A percentile compares a stretch with the other conserved stretches of the same genome.
Conservation (phyloP, 92 coral and sea anemone genomes). For the Epizoanthus ramosus region DNA sequence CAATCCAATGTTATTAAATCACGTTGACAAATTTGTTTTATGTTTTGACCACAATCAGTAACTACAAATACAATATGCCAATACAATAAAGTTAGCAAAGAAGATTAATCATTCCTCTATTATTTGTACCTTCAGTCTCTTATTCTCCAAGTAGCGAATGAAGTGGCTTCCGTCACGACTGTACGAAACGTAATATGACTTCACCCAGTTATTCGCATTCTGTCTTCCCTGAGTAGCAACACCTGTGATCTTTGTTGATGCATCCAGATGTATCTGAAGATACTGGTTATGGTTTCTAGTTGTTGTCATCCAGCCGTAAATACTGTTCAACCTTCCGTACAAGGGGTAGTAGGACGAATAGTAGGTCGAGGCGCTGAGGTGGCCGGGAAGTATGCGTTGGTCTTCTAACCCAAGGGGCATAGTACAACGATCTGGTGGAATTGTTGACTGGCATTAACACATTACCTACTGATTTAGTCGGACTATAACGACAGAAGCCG, state of each 20-base stretch:
- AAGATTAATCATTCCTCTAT: background rate
- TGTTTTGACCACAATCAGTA: too few species aligned
- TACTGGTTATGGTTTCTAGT: background rate
- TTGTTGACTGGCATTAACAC: too few species aligned
- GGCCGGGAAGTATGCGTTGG: constrained; percentile 1
- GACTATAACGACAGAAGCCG: too few species aligned
- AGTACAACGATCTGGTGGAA: background rate
- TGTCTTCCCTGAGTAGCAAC: constrained; percentile 22
- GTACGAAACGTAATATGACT: constrained; percentile 5
- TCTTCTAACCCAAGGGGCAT: constrained; percentile 5
- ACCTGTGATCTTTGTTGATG: background rate
- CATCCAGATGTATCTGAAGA: background rate
- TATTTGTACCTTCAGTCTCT: background rate
- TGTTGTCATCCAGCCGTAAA: constrained; percentile 18
- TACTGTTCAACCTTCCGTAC: constrained; percentile 10
- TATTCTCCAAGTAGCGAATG: background rate
- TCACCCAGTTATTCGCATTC: constrained; percentile 2
- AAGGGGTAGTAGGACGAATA: constrained; percentile 13
- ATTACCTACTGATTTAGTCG: too few species aligned
- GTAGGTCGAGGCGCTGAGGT: constrained; percentile 9
- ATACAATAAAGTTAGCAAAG: too few species aligned
- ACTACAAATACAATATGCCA: background rate
- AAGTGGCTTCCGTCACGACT: constrained; percentile 8
- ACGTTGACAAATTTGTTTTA: too few species aligned
- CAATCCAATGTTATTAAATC: too few species aligned